A percentile compares a stretch with the other conserved stretches of the same genome.
phyloP scores from a whole-genome alignment of 2,888 invertebrate species.

The Parapristionchus giblindavisi region DNA sequence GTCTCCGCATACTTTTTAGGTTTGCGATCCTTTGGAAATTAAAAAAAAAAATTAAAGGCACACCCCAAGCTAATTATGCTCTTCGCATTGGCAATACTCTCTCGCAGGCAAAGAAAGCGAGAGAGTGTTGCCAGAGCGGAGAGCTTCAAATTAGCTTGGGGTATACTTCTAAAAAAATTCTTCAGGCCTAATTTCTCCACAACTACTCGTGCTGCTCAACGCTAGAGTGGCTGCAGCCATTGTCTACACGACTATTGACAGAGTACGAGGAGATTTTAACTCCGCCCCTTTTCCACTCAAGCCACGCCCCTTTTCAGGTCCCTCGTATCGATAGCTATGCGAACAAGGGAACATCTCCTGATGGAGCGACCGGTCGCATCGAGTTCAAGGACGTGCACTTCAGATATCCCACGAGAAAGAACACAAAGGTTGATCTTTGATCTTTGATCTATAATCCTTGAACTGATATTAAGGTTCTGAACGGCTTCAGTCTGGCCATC shows the following conservation, averaged over 20 bases:
- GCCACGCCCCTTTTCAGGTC: neutral
- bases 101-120: too few species aligned
- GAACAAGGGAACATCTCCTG: slow-evolving; percentile 45
- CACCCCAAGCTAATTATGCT: neutral
- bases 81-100: too few species aligned
- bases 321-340: slow-evolving; percentile 56
- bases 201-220: slow-evolving; percentile 62
- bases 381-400: slow-evolving; percentile 62
- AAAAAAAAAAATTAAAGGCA: neutral
- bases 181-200: slow-evolving; percentile 61
- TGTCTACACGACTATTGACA: slow-evolving; percentile 61
- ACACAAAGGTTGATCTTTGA: slow-evolving; percentile 42
- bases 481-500: slow-evolving; percentile 69
- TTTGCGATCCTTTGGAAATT: too few species aligned
- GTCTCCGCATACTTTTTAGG: slow-evolving; percentile 40
- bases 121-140: too few species aligned
- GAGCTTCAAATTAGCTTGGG: too few species aligned
- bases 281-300: neutral
- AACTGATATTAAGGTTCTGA: slow-evolving; percentile 55
- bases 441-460: neutral
- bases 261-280: too few species aligned
- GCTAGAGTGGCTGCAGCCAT: slow-evolving; percentile 64
- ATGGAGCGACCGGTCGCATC: slow-evolving; percentile 44
- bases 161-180: too few species aligned
- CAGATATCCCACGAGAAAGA: slow-evolving; percentile 56